These are phyloP conservation scores for Rousettus leschenaultii DNA, from an alignment of 2,113 vertebrate genomes.

Conservation along the genomic window DNA sequence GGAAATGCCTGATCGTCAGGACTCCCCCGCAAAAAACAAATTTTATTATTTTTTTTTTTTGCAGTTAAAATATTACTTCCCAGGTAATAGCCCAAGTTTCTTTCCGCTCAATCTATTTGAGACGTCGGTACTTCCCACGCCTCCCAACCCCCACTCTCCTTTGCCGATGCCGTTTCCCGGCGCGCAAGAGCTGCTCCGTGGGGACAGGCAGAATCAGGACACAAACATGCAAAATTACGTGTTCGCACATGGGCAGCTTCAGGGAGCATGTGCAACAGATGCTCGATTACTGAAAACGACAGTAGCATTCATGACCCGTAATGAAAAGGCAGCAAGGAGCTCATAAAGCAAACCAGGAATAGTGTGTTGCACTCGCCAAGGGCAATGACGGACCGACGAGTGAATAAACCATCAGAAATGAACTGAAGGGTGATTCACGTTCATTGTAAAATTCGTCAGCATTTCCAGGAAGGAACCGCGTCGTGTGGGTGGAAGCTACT, in stretches of 20 bases:
- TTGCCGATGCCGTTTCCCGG: not conserved
- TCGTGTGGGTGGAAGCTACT: not conserved
- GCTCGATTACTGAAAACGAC: slow-evolving; percentile 68
- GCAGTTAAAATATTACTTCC: not conserved
- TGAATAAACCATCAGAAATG: not conserved
- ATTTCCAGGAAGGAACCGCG: not conserved
- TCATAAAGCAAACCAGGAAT: not conserved
- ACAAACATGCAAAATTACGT: slow-evolving; percentile 61
- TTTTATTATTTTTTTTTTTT: not conserved
- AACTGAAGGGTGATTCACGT: not conserved
- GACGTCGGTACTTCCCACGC: not conserved
- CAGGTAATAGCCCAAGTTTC: not conserved
- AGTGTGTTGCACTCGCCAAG: not conserved
- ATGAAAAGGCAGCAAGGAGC: slow-evolving; percentile 48
- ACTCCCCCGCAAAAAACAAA: not conserved
- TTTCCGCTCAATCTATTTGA: not conserved
- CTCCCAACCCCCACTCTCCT: not conserved
- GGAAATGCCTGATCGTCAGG: not conserved
- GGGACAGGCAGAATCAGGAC: slow-evolving; percentile 52
- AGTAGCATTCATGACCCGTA: slow-evolving; percentile 17
- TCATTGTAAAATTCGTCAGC: not conserved
- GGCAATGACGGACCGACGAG: not conserved
- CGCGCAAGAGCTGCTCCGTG: slow-evolving; percentile 51
- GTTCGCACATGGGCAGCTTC: slow-evolving; percentile 57
- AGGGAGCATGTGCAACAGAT: slow-evolving; percentile 71